These are phyloP conservation scores for Stictonetta naevosa DNA, from an alignment of 2,113 vertebrate genomes.

Conservation along the genomic window DNA sequence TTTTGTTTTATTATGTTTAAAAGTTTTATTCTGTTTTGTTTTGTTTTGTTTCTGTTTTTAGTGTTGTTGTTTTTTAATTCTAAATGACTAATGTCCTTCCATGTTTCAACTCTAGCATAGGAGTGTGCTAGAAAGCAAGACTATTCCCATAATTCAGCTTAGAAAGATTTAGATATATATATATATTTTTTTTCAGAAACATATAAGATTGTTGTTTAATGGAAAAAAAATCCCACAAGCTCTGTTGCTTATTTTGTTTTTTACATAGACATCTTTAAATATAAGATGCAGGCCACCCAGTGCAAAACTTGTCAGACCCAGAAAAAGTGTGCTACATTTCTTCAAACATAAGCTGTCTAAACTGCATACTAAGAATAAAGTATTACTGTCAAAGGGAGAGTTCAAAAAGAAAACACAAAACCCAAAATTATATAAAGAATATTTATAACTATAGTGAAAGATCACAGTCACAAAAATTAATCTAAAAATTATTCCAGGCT, in stretches of 20 bases:
- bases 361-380: constrained; percentile 24
- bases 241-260: background rate
- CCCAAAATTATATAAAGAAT: background rate
- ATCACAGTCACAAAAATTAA: constrained; percentile 38
- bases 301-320: background rate
- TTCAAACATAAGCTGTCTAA: background rate
- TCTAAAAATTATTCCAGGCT: constrained; percentile 10
- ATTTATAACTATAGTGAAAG: background rate
- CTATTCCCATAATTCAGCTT: background rate
- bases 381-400: background rate
- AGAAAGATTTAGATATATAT: background rate
- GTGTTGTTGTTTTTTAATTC: no score
- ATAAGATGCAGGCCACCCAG: background rate
- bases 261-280: background rate
- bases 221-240: background rate
- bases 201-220: background rate
- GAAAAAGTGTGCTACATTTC: background rate
- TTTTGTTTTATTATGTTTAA: background rate
- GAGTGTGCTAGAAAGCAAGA: background rate
- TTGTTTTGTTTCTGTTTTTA: no score
- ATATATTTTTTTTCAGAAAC: background rate
- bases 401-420: constrained; percentile 14
- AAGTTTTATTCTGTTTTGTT: background rate
- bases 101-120: background rate
- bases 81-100: background rate